These are phyloP conservation scores for Tenodera sinensis DNA, from an alignment of 2,888 invertebrate species.

Conservation along the genomic window DNA sequence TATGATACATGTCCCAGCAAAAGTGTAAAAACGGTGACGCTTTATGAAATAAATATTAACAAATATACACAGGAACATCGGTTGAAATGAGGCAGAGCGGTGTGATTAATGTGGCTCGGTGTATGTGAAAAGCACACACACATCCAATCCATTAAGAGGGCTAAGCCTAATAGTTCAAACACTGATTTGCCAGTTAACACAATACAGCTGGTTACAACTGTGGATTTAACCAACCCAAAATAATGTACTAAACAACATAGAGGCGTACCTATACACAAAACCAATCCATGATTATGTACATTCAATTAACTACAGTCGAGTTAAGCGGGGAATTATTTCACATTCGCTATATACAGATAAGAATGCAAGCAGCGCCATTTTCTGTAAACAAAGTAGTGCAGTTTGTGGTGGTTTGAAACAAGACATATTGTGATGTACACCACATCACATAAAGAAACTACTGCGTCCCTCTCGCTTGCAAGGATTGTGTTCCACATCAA, in stretches of 20 bases:
- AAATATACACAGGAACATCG: background rate
- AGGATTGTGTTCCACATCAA: too few species aligned
- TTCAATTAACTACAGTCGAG: background rate
- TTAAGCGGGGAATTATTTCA: background rate
- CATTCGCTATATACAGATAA: background rate
- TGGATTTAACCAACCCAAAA: background rate
- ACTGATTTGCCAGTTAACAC: background rate
- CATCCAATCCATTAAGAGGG: constrained; percentile 1
- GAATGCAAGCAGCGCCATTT: background rate
- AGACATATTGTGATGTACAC: too few species aligned
- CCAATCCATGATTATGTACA: background rate
- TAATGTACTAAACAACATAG: background rate
- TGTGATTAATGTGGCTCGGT: background rate
- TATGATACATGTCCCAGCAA: background rate
- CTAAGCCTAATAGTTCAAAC: background rate
- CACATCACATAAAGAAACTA: too few species aligned
- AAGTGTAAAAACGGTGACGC: background rate
- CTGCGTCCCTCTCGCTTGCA: too few species aligned
- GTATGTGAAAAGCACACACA: background rate
- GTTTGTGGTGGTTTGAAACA: too few species aligned
- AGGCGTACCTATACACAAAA: background rate
- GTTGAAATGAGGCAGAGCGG: background rate
- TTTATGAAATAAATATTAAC: constrained; percentile 5
- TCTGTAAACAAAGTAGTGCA: too few species aligned
- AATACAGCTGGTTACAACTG: background rate